Evolutionary conservation across 2,113 vertebrate species (phyloP).

Genomic region (Lophura nycthemera): DNA sequence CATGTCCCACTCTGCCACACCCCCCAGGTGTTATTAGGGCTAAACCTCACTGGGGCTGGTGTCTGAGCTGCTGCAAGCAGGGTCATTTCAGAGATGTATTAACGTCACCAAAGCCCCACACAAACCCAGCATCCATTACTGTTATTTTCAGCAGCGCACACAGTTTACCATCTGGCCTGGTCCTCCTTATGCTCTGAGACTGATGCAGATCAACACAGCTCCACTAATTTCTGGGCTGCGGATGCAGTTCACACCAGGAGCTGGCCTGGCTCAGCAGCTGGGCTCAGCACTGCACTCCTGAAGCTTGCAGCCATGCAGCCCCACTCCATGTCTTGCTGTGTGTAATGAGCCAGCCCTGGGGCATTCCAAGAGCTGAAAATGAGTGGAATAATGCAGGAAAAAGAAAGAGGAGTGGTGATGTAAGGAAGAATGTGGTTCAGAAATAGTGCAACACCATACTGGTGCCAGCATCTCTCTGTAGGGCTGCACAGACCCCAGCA

Average conservation of each 20-base stretch:
- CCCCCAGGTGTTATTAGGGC: background rate
- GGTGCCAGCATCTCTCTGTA: background rate
- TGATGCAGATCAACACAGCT: constrained; percentile 32
- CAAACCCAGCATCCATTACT: background rate
- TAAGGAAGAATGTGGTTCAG: background rate
- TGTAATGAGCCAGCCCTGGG: background rate
- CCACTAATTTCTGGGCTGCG: constrained; percentile 36
- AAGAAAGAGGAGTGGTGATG: fast-evolving
- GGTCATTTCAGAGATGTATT: background rate
- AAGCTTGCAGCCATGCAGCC: background rate
- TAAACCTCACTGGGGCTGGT: background rate
- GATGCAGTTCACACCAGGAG: background rate
- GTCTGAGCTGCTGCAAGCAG: background rate
- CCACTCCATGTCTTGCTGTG: fast-evolving
- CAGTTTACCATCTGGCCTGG: constrained; percentile 54
- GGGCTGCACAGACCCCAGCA: background rate
- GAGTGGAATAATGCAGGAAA: background rate
- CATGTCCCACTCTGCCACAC: background rate
- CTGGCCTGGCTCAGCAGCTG: background rate
- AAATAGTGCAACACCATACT: background rate
- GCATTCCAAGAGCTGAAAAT: background rate
- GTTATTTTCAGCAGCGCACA: background rate
- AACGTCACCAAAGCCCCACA: background rate
- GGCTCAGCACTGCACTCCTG: background rate
- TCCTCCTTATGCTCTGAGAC: background rate